Conservation (phyloP, 2,113 vertebrate genomes). For the Alethe castanea region DNA sequence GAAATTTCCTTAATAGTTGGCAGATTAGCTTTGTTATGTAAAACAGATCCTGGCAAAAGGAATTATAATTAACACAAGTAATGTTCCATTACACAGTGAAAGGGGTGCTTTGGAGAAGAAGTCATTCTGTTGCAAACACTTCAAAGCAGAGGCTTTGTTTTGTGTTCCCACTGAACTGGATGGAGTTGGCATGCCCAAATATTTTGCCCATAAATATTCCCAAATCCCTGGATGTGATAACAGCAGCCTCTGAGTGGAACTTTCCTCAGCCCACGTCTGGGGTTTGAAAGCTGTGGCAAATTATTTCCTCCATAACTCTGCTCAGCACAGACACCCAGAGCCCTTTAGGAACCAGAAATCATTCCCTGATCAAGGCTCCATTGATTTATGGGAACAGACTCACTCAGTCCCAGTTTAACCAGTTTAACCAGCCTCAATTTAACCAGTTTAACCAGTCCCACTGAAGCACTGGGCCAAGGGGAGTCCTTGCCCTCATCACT, state of each 20-base stretch:
- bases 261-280: neutral
- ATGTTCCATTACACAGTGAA: neutral
- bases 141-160: slow-evolving; percentile 15
- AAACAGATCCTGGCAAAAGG: neutral
- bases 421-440: too few species aligned
- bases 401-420: neutral
- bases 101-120: neutral
- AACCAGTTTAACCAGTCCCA: too few species aligned
- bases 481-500: neutral
- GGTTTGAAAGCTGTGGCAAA: neutral
- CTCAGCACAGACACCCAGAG: neutral
- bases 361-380: neutral
- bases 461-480: neutral
- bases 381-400: neutral
- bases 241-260: neutral
- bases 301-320: neutral
- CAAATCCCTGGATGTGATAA: neutral
- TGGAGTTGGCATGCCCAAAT: neutral
- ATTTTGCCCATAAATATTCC: neutral
- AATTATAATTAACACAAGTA: neutral
- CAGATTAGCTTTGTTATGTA: slow-evolving; percentile 47
- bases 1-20: slow-evolving; percentile 2
- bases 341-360: neutral
- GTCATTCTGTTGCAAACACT: neutral
- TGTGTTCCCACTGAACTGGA: neutral